phyloP scores from a whole-genome alignment of 1,140 invertebrate genomes.

The Danaus plexippus region DNA sequence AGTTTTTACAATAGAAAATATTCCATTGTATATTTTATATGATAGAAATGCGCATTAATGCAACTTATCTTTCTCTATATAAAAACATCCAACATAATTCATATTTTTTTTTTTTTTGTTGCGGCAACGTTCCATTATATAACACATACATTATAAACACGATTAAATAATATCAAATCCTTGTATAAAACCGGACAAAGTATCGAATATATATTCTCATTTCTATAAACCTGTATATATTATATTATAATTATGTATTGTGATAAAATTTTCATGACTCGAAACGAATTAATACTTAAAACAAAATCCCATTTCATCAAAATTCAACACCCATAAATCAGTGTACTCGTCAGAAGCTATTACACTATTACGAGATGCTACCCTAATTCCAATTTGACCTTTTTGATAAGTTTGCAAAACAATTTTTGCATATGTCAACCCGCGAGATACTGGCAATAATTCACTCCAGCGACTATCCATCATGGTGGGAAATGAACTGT shows the following conservation, averaged over 20 bases:
- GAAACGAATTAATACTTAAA: background rate
- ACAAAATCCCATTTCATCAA: conserved; percentile 3
- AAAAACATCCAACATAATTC: no score
- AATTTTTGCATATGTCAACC: conserved; percentile 68
- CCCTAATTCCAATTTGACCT: conserved; percentile 40
- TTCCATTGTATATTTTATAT: no score
- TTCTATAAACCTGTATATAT: no score
- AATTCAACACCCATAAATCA: conserved; percentile 28
- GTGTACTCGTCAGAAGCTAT: conserved; percentile 27
- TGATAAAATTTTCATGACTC: background rate
- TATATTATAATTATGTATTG: background rate
- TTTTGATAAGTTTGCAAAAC: conserved; percentile 56
- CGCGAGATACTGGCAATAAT: conserved; percentile 45
- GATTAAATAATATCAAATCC: no score
- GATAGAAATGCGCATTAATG: no score
- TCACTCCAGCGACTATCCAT: conserved; percentile 52
- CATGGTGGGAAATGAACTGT: conserved; percentile 64
- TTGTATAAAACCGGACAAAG: no score
- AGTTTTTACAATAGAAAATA: no score
- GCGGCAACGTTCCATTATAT: no score
- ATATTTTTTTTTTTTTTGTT: no score
- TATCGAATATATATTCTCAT: no score
- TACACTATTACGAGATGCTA: conserved; percentile 37
- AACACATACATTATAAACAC: no score
- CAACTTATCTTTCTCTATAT: no score